Base-by-base conservation (phyloP, 2,888 invertebrate genomes). In the Tenthredo livida region DNA sequence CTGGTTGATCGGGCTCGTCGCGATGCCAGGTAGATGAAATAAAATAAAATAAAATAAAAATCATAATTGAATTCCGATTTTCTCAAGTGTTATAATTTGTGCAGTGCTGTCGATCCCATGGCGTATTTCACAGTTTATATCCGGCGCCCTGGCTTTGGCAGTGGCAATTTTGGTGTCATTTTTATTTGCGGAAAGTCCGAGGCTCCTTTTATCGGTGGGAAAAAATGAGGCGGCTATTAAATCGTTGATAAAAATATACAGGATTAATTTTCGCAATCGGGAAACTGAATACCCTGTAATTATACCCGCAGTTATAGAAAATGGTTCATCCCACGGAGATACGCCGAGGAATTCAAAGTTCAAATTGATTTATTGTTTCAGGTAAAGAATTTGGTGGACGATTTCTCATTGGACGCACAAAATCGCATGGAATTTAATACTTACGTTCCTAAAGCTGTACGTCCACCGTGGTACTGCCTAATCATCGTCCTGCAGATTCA, bases 161-260 rank as follows among this genome's bases (percentile, higher is more conserved):
- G 88, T 95, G 83, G 95, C 95, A 84, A 94, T 94, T 61, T 88
- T 94, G 70, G 90, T 95, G 10, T 91, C 95, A 47, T 88, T 94
- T n/a, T 94, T 94, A 0, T 94, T 95, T 89, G 95, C 95, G 0
- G 95, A 95, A 92, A 95, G 95, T 29, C 95, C 95, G 0, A 92
- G 95, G 86, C 95, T 94, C 89, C 90, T 95, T 87, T 93, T 95
- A 65, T 92, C 94, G 21, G 94, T 94, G 0, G 94, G 94, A 88
- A 93, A 93, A 78, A 93, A 94, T 1, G 94, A 94, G 15, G 92
- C 94, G 86, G 95, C 95, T 0, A 91, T 94, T 85, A 89, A 93
- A 7, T 95, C 95, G 15, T 93, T 95, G 89, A 94, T 94, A 90
- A 93, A 92, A 90, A 95, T 95, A 87, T 95, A 61, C 93, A 91